Conservation (phyloP, 2,888 invertebrate species). For the Barypeithes pellucidus region DNA sequence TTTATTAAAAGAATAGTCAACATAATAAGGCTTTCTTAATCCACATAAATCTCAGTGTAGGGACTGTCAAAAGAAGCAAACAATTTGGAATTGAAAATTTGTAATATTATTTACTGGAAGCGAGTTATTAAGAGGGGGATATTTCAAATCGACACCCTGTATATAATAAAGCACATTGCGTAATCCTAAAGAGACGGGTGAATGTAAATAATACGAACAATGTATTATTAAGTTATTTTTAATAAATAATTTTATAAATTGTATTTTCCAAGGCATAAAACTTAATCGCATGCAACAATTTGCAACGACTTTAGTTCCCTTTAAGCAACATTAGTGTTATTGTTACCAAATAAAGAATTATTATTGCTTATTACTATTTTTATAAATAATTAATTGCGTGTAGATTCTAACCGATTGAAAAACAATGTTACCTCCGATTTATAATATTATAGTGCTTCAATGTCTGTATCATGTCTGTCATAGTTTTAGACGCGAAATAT, state of each 20-base stretch:
- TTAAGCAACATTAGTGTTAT: conserved; percentile 26
- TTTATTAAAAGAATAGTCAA: too few species aligned
- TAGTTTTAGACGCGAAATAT: conserved; percentile 2
- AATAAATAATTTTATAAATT: conserved; percentile 2
- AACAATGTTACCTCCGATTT: conserved; percentile 14
- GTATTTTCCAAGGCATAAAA: neutral
- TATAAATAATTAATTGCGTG: conserved; percentile 28
- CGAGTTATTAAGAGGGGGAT: too few species aligned
- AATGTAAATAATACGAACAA: too few species aligned
- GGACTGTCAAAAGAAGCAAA: too few species aligned
- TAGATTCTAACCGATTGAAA: conserved; percentile 21
- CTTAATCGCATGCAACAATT: conserved; percentile 22
- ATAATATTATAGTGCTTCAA: conserved; percentile 1
- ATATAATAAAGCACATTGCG: too few species aligned
- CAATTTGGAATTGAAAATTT: too few species aligned
- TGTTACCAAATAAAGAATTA: conserved; percentile 30
- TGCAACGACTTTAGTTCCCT: conserved; percentile 23
- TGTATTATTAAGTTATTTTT: too few species aligned
- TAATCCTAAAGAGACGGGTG: too few species aligned
- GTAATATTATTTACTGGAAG: too few species aligned
- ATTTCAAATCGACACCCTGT: too few species aligned
- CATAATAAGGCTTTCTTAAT: too few species aligned
- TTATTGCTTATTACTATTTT: conserved; percentile 23
- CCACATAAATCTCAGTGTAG: too few species aligned
- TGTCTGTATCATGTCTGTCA: conserved; percentile 3